Percentiles rank a stretch among this genome's conserved stretches.
phyloP scores from a whole-genome alignment of 1,140 invertebrate genomes.

The Coenobita brevimanus region DNA sequence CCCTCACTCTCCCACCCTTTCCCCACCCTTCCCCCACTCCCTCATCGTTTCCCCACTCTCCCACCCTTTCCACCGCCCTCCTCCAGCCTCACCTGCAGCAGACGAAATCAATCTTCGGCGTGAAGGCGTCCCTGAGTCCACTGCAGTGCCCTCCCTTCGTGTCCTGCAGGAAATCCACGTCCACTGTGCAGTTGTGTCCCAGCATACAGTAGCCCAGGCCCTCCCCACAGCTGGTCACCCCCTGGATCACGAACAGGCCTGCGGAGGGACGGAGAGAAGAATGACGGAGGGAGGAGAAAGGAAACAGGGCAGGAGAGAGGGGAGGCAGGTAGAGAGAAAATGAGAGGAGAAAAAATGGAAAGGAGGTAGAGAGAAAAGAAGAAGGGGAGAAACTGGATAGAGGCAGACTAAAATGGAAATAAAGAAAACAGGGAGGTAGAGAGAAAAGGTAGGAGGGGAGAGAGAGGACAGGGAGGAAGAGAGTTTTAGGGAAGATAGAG shows the following conservation, averaged over 20 bases:
- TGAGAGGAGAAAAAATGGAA: too few relatives aligned
- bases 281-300: too few relatives aligned
- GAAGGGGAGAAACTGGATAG: too few relatives aligned
- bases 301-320: too few relatives aligned
- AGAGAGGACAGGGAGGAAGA: too few relatives aligned
- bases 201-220: conserved; percentile 75
- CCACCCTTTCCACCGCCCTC: neutral
- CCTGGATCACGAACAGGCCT: conserved; percentile 75
- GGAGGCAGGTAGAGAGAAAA: too few relatives aligned
- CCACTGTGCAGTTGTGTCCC: conserved; percentile 72
- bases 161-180: conserved; percentile 74
- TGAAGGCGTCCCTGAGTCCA: conserved; percentile 74
- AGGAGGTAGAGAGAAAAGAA: too few relatives aligned
- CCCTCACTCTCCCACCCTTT: neutral
- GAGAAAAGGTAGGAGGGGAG: too few relatives aligned
- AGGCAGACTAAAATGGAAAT: too few relatives aligned
- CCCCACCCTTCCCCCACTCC: neutral
- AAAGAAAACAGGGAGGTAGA: too few relatives aligned
- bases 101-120: conserved; percentile 73
- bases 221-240: conserved; percentile 73
- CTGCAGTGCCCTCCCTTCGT: conserved; percentile 73
- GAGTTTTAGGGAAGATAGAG: too few relatives aligned
- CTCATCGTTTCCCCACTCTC: neutral
- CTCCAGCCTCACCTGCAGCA: conserved; percentile 72
- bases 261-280: too few relatives aligned